A percentile compares a stretch with the other conserved stretches of the same genome.
phyloP scores from a whole-genome alignment of 2,797 vertebrate species.

The Hydrophis major region DNA sequence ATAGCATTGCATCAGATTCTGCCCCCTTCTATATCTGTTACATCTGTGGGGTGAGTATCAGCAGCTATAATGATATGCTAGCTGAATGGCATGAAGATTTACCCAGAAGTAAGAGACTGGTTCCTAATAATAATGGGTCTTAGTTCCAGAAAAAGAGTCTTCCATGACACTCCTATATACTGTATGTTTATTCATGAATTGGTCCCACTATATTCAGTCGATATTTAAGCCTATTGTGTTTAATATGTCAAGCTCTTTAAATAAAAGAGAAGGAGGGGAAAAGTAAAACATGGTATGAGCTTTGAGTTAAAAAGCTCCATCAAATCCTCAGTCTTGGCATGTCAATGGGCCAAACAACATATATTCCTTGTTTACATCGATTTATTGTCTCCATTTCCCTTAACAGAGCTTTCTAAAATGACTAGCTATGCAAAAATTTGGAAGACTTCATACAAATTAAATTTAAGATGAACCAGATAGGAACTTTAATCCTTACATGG shows the following conservation, averaged over 20 bases:
- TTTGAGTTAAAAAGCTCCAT: not conserved
- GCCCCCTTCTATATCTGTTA: not conserved
- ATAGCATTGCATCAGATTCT: not conserved
- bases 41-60: not conserved
- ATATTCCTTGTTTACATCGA: not conserved
- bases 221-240: not conserved
- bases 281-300: not conserved
- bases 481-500: not conserved
- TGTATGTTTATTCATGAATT: not conserved
- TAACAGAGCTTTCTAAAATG: not conserved
- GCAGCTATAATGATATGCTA: not conserved
- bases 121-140: not conserved
- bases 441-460: constrained; percentile 15
- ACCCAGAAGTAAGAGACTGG: not conserved
- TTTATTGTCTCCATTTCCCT: not conserved
- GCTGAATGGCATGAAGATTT: not conserved
- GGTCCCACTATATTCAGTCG: not conserved
- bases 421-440: not conserved
- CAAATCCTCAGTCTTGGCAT: not conserved
- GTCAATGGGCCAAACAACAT: not conserved
- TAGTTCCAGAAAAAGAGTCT: not conserved
- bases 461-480: constrained; percentile 10
- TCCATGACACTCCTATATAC: not conserved
- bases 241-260: not conserved
- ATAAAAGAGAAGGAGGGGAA: not conserved